A percentile compares a stretch with the other conserved stretches of the same genome.
These are phyloP conservation scores for Pterophyllum scalare DNA, from an alignment of 2,113 vertebrate genomes.

Conservation along the genomic window DNA sequence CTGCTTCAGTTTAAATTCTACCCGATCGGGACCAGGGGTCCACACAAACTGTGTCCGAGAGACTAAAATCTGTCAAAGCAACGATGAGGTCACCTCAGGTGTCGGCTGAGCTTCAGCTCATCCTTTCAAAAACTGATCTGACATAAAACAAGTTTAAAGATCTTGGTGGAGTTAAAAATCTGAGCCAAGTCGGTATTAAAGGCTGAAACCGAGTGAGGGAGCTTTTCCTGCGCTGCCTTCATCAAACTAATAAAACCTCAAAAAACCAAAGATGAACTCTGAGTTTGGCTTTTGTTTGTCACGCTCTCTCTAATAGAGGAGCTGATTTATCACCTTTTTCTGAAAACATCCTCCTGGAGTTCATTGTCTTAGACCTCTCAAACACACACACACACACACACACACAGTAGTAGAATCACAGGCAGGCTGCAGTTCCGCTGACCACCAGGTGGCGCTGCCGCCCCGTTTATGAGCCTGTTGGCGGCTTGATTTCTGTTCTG, in stretches of 20 bases:
- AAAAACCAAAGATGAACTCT: too few species aligned
- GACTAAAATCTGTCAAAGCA: background rate
- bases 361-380: background rate
- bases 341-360: background rate
- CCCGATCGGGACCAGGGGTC: too few species aligned
- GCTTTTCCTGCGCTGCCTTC: background rate
- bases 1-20: too few species aligned
- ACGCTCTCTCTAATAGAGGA: background rate
- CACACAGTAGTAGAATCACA: background rate
- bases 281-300: too few species aligned
- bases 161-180: background rate
- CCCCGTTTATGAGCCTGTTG: background rate
- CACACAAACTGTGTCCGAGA: background rate
- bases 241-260: background rate
- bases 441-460: conserved; percentile 29
- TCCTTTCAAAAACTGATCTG: background rate
- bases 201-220: background rate
- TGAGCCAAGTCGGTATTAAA: background rate
- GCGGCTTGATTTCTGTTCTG: background rate
- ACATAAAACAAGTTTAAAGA: background rate
- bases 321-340: background rate
- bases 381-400: background rate
- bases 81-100: background rate
- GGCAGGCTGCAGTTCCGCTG: background rate
- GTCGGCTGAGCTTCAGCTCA: background rate